A percentile compares a stretch with the other conserved stretches of the same genome.
Conservation (phyloP, 2,797 vertebrate species). For the Oryzias sinensis region DNA sequence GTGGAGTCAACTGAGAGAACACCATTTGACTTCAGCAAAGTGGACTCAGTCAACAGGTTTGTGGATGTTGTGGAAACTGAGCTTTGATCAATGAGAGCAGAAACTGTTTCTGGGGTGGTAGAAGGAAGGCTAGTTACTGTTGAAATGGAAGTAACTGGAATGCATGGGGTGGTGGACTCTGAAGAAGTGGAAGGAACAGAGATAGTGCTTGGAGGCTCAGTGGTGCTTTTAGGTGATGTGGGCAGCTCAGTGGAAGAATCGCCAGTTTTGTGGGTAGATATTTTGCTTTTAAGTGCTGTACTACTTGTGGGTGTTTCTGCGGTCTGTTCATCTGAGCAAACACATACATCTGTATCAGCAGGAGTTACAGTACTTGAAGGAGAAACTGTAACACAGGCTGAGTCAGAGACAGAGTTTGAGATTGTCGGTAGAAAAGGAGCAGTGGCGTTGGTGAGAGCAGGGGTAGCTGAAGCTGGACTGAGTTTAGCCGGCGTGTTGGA, state of each 20-base stretch:
- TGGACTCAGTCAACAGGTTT: constrained; percentile 26
- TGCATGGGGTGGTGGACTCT: constrained; percentile 35
- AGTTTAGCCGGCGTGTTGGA: constrained; percentile 42
- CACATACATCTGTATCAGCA: constrained; percentile 51
- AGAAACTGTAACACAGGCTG: constrained; percentile 27
- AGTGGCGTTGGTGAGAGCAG: constrained; percentile 13
- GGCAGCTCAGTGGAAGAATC: constrained; percentile 17
- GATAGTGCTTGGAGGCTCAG: constrained; percentile 24
- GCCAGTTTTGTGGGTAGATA: constrained; percentile 30
- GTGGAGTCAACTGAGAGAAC: constrained; percentile 19
- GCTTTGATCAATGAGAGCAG: constrained; percentile 28
- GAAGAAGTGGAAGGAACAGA: constrained; percentile 32
- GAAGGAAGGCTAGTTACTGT: constrained; percentile 34
- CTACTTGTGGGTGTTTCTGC: constrained; percentile 28
- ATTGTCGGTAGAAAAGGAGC: constrained; percentile 39
- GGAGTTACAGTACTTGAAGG: constrained; percentile 45
- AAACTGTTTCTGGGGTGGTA: constrained; percentile 37
- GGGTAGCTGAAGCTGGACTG: constrained; percentile 20
- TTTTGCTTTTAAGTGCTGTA: constrained; percentile 35
- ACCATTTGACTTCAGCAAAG: constrained; percentile 30
- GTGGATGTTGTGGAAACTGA: constrained; percentile 32
- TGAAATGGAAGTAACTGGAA: constrained; percentile 38
- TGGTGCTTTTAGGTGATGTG: constrained; percentile 18
- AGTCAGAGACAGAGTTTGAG: constrained; percentile 48
- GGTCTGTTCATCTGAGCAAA: constrained; percentile 40